phyloP scores from a whole-genome alignment of 2,888 invertebrate genomes.

The Mythimna vitellina region DNA sequence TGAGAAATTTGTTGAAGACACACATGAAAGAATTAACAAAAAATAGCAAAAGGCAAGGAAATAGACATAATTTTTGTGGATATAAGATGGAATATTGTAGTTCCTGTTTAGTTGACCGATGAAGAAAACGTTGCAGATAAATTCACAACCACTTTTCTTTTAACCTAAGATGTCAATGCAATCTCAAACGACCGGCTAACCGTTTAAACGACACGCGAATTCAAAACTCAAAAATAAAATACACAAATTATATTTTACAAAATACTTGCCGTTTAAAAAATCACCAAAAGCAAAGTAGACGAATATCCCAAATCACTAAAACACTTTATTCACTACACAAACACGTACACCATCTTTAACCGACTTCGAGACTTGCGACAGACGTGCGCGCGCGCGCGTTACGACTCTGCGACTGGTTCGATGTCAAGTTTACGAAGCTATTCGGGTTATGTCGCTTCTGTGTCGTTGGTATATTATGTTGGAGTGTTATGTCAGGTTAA shows the following conservation, averaged over 20 bases:
- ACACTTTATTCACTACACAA: slow-evolving; percentile 61
- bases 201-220: slow-evolving; percentile 9
- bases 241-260: neutral
- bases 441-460: slow-evolving; percentile 62
- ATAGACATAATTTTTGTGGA: neutral
- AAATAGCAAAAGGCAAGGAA: neutral
- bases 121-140: neutral
- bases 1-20: slow-evolving; percentile 7
- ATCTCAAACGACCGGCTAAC: slow-evolving; percentile 34
- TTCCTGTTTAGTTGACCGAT: neutral
- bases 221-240: neutral
- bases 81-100: neutral
- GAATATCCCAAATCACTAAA: slow-evolving; percentile 58
- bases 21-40: neutral
- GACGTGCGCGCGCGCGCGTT: slow-evolving; percentile 62
- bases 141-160: slow-evolving; percentile 21
- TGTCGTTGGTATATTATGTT: slow-evolving; percentile 43
- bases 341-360: slow-evolving; percentile 62
- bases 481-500: slow-evolving; percentile 54
- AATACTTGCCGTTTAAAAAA: slow-evolving; percentile 50
- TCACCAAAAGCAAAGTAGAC: slow-evolving; percentile 44
- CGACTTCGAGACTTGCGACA: slow-evolving; percentile 30
- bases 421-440: slow-evolving; percentile 67
- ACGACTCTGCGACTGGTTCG: slow-evolving; percentile 59
- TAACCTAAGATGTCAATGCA: slow-evolving; percentile 48